Conservation (phyloP, 1,140 invertebrate genomes). For the Brachionus calyciflorus region DNA sequence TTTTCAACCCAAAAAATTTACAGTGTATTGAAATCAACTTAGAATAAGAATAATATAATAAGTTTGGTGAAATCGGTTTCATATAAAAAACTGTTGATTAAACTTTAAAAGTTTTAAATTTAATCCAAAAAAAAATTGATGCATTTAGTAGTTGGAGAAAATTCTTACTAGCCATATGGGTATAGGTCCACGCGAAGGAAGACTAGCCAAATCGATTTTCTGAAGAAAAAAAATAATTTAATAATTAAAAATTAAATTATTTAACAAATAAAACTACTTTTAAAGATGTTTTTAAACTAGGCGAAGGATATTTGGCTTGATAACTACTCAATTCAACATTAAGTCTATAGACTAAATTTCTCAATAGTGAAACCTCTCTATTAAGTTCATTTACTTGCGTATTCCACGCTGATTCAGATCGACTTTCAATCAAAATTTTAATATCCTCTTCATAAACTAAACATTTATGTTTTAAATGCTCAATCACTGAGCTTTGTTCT, state of each 20-base stretch:
- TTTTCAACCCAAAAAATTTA: too few species aligned
- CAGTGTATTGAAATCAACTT: too few species aligned
- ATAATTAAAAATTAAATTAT: neutral
- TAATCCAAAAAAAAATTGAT: too few species aligned
- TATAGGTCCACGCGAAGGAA: neutral
- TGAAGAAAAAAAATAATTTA: neutral
- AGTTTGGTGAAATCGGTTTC: too few species aligned
- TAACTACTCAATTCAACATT: constrained; percentile 37
- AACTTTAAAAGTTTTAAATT: too few species aligned
- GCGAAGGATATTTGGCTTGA: constrained; percentile 17
- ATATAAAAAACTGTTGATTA: too few species aligned
- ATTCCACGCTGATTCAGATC: neutral
- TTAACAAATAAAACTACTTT: neutral
- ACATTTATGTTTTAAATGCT: constrained; percentile 9
- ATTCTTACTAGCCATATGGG: constrained; percentile 44
- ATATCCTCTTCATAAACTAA: constrained; percentile 5
- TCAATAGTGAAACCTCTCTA: neutral
- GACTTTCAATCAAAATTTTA: neutral
- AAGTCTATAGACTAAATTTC: constrained; percentile 21
- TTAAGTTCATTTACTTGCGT: constrained; percentile 13
- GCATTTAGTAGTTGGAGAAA: too few species aligned
- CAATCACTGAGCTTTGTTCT: constrained; percentile 16
- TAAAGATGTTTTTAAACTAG: neutral
- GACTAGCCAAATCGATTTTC: constrained; percentile 16
- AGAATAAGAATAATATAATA: too few species aligned